These are phyloP conservation scores for Lobophora halterata DNA, from an alignment of 2,888 invertebrate species.

Conservation along the genomic window DNA sequence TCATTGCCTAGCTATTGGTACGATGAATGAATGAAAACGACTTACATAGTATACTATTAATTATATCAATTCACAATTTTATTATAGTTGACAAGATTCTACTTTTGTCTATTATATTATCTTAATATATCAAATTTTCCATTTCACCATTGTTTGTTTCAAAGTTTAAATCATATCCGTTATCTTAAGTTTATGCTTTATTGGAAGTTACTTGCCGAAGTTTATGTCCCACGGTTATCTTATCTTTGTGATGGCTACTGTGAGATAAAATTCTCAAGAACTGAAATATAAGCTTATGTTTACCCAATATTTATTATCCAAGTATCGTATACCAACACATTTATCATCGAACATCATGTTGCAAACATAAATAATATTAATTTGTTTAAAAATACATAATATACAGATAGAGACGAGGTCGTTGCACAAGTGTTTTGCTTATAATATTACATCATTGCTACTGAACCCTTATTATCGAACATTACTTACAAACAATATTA, in stretches of 20 bases:
- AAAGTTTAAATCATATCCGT: constrained; percentile 22
- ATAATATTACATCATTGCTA: no score
- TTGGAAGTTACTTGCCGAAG: constrained; percentile 51
- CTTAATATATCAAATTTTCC: background rate
- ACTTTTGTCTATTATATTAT: no score
- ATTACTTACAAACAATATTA: constrained; percentile 40
- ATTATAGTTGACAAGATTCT: background rate
- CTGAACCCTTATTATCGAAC: no score
- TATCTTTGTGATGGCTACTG: constrained; percentile 42
- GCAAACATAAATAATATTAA: no score
- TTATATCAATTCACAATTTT: background rate
- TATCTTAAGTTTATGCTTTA: constrained; percentile 40
- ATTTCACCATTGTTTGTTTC: constrained; percentile 11
- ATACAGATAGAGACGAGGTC: no score
- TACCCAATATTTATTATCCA: background rate
- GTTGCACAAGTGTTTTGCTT: no score
- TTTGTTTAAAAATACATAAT: no score
- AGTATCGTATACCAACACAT: no score
- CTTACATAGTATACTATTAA: no score
- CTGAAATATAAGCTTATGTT: constrained; percentile 13
- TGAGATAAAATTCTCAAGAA: constrained; percentile 19
- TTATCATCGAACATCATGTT: no score
- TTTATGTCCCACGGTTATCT: constrained; percentile 54
- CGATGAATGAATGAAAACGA: no score
- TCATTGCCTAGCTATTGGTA: no score